These are phyloP conservation scores for Epinephelus moara DNA, from an alignment of 2,113 vertebrate genomes.

Conservation along the genomic window DNA sequence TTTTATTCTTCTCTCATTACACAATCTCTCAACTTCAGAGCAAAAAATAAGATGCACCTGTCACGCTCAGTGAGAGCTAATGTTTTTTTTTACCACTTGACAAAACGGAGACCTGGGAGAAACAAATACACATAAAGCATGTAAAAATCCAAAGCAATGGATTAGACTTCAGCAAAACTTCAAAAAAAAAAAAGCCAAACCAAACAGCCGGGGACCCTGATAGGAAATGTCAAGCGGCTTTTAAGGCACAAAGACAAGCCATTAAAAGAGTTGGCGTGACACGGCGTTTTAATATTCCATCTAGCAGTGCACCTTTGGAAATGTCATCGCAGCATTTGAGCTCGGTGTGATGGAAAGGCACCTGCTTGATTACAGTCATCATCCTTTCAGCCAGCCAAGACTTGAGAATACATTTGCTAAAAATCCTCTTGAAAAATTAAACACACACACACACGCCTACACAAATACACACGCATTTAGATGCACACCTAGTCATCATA, in stretches of 20 bases:
- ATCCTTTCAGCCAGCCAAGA: slow-evolving; percentile 57
- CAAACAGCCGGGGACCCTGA: slow-evolving; percentile 51
- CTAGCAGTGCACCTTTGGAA: slow-evolving; percentile 66
- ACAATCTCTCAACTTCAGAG: slow-evolving; percentile 26
- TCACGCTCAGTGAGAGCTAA: slow-evolving; percentile 11
- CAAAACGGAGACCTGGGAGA: not conserved
- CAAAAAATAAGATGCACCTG: not conserved
- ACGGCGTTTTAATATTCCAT: slow-evolving; percentile 74
- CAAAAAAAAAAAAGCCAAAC: slow-evolving; percentile 31
- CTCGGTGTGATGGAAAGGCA: slow-evolving; percentile 60
- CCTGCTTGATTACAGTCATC: slow-evolving; percentile 74
- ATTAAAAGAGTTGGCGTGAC: slow-evolving; percentile 75
- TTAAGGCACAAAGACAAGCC: slow-evolving; percentile 74
- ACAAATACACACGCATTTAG: not conserved
- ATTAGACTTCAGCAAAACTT: slow-evolving; percentile 61
- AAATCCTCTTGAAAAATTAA: slow-evolving; percentile 28
- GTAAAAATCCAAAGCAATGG: slow-evolving; percentile 30
- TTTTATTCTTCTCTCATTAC: slow-evolving; percentile 17
- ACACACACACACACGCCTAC: not conserved
- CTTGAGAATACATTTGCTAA: slow-evolving; percentile 39
- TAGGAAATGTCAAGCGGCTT: slow-evolving; percentile 73
- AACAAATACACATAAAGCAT: slow-evolving; percentile 13
- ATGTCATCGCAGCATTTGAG: slow-evolving; percentile 71
- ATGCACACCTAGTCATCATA: slow-evolving; percentile 31
- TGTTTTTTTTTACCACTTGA: slow-evolving; percentile 25